Conservation (phyloP, 2,113 vertebrate genomes). For the Neolamprologus devosi region DNA sequence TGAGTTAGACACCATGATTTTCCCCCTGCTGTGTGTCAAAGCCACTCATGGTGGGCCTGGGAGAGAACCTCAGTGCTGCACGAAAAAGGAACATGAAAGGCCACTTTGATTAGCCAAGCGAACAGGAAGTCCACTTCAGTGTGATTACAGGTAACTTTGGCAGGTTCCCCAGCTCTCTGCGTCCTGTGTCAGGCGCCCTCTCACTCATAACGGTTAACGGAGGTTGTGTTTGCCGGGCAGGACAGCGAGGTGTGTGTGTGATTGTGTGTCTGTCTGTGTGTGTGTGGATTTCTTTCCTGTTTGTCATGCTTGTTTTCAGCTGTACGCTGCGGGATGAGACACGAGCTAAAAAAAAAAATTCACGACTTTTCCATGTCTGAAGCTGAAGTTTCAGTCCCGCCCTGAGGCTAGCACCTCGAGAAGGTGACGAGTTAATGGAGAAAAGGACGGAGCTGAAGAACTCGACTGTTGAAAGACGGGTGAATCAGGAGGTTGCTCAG, state of each 20-base stretch:
- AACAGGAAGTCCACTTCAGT: neutral
- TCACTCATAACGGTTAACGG: neutral
- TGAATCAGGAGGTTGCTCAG: neutral
- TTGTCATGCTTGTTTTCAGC: neutral
- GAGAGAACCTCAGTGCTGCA: neutral
- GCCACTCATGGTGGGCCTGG: neutral
- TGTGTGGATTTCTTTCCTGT: neutral
- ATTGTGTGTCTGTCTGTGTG: neutral
- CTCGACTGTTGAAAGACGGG: neutral
- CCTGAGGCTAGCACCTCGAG: neutral
- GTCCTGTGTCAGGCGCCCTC: neutral
- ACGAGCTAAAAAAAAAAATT: neutral
- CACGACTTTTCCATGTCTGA: neutral
- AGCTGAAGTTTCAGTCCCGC: neutral
- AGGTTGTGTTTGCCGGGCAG: neutral
- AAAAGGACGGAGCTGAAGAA: neutral
- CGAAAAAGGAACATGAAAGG: neutral
- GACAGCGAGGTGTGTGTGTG: neutral
- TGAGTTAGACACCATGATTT: neutral
- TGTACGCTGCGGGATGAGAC: neutral
- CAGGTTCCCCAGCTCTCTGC: neutral
- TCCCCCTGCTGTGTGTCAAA: neutral
- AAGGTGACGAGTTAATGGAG: neutral
- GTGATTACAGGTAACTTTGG: neutral
- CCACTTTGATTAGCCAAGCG: neutral